Evolutionary conservation across 2,113 vertebrate species (phyloP), one percentile per base, ranked within the genome.

Genomic region (Sapayoa aenigma): DNA sequence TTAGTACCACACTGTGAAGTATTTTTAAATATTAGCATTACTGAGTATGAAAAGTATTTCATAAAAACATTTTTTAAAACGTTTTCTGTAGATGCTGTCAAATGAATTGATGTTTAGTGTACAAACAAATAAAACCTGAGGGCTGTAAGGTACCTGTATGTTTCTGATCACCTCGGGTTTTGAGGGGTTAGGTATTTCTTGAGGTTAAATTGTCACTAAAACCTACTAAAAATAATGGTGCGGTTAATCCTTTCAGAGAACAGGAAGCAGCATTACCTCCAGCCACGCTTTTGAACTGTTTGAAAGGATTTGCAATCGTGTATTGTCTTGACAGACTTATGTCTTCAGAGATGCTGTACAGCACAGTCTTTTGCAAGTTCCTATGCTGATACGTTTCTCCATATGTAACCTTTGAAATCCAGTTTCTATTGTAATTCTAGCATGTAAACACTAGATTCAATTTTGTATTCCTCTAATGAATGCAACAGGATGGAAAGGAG

Each of bases 1-100:
- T 95, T 93, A 93, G 95, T 92, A 84, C 84, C 94, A 95, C 91
- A 94, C 89, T 96, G 95, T 97, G 95, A 97, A 94, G 94, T 96
- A 96, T 95, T 96, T 96, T 95, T 96, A 91, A 95, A 92, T 96
- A 93, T 97, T 97, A 96, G 89, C 90, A 28, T 96, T 96, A 66
- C 77, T 82, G 56, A 63, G 60, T 89, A 93, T 95, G 71, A n/a
- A 58, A 93, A 93, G 83, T 93, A 95, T 96, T 97, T 96, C 92
- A 92, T 94, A 90, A 85, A 79, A 80, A 37, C 77, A 41, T 86
- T 89, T 91, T 90, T 83, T 76, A 9, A 90, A 73, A 86, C 41
- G 9, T 91, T 95, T 94, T 95, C 86, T 93, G 86, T 94, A 91
- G 85, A 94, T 89, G 75, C 87, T 73, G 87, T 95, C 35, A 13